These are phyloP conservation scores for Mormyrus lacerda DNA, from an alignment of 2,113 vertebrate species.

Conservation along the genomic window DNA sequence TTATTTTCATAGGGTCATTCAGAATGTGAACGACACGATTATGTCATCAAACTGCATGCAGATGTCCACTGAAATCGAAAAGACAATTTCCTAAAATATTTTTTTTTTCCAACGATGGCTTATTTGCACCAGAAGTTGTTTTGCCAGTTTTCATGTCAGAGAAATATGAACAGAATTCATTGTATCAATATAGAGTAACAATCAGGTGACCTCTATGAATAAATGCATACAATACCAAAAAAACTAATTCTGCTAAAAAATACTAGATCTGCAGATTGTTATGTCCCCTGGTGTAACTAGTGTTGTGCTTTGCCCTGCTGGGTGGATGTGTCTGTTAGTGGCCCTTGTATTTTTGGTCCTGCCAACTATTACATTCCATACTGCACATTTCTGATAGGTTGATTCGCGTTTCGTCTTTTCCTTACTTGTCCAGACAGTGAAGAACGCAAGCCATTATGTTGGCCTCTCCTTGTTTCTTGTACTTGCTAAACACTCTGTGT, in stretches of 20 bases:
- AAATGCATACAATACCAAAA: background rate
- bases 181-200: background rate
- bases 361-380: background rate
- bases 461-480: background rate
- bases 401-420: background rate
- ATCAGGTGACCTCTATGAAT: background rate
- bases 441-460: background rate
- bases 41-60: constrained; percentile 15
- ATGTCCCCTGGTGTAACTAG: background rate
- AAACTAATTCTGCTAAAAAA: background rate
- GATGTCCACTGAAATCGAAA: constrained; percentile 5
- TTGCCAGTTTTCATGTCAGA: background rate
- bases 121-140: background rate
- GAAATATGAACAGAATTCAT: background rate
- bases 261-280: background rate
- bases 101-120: background rate
- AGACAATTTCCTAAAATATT: background rate
- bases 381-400: background rate
- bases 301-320: background rate
- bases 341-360: background rate
- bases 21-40: constrained; percentile 24
- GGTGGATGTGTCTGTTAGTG: background rate
- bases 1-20: constrained; percentile 6
- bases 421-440: background rate
- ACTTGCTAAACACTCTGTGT: background rate